Conservation (phyloP, 2,888 invertebrate genomes). For the Neoaliturus tenellus region DNA sequence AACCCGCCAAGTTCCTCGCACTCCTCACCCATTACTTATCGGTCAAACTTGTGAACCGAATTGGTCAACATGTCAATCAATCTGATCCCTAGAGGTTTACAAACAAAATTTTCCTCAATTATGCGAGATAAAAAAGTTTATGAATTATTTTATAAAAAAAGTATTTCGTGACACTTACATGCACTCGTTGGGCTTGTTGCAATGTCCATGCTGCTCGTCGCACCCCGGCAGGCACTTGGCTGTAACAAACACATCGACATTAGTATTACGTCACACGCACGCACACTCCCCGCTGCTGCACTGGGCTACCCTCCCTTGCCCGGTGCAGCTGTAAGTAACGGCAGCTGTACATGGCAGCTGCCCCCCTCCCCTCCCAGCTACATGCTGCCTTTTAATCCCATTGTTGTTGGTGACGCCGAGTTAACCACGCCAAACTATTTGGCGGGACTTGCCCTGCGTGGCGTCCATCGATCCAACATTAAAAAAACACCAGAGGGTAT, state of each 20-base stretch:
- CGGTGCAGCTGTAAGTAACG: slow-evolving; percentile 34
- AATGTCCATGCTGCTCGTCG: slow-evolving; percentile 92
- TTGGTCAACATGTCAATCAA: too few species aligned
- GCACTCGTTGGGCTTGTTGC: slow-evolving; percentile 96
- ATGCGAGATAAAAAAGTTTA: too few species aligned
- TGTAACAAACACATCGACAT: slow-evolving; percentile 77
- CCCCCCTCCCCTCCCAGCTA: not conserved
- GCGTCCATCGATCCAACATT: slow-evolving; percentile 25
- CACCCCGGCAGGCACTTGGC: slow-evolving; percentile 96
- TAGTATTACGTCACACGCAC: slow-evolving; percentile 7
- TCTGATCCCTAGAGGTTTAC: too few species aligned
- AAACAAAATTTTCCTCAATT: too few species aligned
- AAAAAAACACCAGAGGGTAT: not conserved
- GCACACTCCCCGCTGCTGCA: not conserved
- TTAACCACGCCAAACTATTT: slow-evolving; percentile 35
- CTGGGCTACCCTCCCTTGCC: not conserved
- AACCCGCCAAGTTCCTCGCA: slow-evolving; percentile 30
- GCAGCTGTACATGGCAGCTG: slow-evolving; percentile 45
- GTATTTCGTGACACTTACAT: slow-evolving; percentile 85
- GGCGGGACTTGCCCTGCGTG: slow-evolving; percentile 18
- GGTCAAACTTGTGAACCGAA: not conserved
- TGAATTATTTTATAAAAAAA: too few species aligned
- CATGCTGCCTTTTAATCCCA: slow-evolving; percentile 42
- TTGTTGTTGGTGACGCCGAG: slow-evolving; percentile 48
- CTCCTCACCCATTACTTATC: not conserved